A percentile compares a stretch with the other conserved stretches of the same genome.
These are phyloP conservation scores for Menura novaehollandiae DNA, from an alignment of 2,113 vertebrate genomes.

Conservation along the genomic window DNA sequence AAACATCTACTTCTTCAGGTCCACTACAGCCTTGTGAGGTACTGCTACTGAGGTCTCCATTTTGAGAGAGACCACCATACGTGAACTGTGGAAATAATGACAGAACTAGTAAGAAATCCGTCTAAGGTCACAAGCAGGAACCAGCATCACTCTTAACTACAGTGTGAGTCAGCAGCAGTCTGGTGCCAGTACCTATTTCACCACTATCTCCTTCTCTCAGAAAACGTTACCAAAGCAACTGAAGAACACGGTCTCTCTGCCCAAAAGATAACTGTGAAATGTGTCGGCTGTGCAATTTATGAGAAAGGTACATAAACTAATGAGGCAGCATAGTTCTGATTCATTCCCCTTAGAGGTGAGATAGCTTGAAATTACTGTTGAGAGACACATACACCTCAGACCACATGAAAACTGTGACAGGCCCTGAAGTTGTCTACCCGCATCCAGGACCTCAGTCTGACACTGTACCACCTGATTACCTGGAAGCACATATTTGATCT, in stretches of 20 bases:
- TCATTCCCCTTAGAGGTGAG: neutral
- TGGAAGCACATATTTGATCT: neutral
- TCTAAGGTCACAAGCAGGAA: neutral
- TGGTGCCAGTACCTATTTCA: neutral
- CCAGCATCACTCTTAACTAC: neutral
- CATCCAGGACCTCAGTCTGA: neutral
- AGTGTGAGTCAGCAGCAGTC: neutral
- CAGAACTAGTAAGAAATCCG: neutral
- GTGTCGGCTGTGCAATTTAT: neutral
- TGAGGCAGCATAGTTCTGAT: neutral
- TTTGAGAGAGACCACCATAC: too few relatives aligned
- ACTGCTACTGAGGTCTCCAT: neutral
- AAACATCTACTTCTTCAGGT: neutral
- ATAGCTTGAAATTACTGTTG: neutral
- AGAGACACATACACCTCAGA: neutral
- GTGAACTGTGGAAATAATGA: neutral
- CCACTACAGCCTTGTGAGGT: neutral
- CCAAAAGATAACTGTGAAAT: neutral
- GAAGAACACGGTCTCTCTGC: neutral
- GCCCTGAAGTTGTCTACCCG: accelerated
- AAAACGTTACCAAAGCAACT: neutral
- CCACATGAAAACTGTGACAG: neutral
- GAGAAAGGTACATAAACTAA: neutral
- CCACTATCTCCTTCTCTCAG: neutral
- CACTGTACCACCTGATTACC: neutral